Percentiles rank a stretch among this genome's conserved stretches.
Evolutionary conservation across 2,888 invertebrate genomes (phyloP).

Genomic region (Argyra leucocephala): DNA sequence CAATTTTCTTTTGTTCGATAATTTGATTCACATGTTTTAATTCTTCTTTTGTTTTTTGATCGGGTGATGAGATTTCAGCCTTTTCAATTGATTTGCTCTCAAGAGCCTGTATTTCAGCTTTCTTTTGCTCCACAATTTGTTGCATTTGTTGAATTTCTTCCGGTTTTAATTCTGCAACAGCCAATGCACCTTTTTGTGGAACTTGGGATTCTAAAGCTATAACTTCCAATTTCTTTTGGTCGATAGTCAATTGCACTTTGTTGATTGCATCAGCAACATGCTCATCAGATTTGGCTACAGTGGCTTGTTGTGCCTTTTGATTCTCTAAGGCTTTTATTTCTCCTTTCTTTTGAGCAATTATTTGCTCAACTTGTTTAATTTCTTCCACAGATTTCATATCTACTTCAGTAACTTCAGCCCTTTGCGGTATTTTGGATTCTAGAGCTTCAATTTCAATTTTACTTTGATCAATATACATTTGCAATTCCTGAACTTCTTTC

Average conservation of each 20-base stretch:
- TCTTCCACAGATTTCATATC: background rate
- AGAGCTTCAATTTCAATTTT: background rate
- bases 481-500: background rate
- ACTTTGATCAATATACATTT: background rate
- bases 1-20: background rate
- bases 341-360: background rate
- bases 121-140: background rate
- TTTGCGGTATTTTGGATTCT: background rate
- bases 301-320: background rate
- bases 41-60: background rate
- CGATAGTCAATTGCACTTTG: background rate
- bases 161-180: background rate
- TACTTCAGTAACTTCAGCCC: background rate
- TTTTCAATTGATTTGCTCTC: background rate
- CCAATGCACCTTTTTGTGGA: background rate
- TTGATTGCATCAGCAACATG: background rate
- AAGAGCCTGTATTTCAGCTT: background rate
- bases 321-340: background rate
- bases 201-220: background rate
- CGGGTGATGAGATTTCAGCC: background rate
- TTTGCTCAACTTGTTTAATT: background rate
- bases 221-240: background rate
- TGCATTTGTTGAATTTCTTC: background rate
- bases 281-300: background rate
- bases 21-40: background rate